Conservation (phyloP, 2,888 invertebrate species). For the Perithous albicinctus region DNA sequence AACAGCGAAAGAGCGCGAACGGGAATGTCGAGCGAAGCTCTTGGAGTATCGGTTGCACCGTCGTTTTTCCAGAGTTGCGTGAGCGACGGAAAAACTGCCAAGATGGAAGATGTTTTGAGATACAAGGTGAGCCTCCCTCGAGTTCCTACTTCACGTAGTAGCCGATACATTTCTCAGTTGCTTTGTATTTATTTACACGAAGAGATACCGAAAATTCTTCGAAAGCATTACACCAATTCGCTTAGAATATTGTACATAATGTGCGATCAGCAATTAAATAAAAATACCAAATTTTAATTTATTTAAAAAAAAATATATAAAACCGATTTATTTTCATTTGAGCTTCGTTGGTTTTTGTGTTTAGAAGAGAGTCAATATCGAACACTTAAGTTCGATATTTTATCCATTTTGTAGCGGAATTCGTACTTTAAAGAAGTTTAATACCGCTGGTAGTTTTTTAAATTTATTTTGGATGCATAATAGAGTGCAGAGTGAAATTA, state of each 20-base stretch:
- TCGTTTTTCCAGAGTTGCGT: slow-evolving; percentile 98
- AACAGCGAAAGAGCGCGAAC: slow-evolving; percentile 95
- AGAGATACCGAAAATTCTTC: slow-evolving; percentile 4
- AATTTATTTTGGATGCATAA: not conserved
- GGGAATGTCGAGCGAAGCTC: slow-evolving; percentile 97
- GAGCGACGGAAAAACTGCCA: slow-evolving; percentile 96
- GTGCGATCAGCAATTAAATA: not conserved
- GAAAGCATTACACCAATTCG: not conserved
- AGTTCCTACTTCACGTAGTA: slow-evolving; percentile 8
- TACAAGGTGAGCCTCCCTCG: slow-evolving; percentile 91
- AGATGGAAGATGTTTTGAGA: slow-evolving; percentile 97
- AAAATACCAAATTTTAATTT: not conserved
- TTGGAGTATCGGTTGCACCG: slow-evolving; percentile 97
- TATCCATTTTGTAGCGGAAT: slow-evolving; percentile 12
- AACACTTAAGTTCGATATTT: not conserved
- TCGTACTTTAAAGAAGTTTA: slow-evolving; percentile 10
- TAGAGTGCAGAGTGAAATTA: slow-evolving; percentile 5
- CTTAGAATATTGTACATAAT: slow-evolving; percentile 28
- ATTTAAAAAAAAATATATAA: not conserved
- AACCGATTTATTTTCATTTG: not conserved
- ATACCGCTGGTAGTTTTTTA: not conserved
- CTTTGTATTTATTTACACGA: slow-evolving; percentile 23
- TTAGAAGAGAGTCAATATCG: not conserved
- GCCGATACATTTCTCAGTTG: slow-evolving; percentile 8
- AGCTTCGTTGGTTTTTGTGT: slow-evolving; percentile 18